A percentile compares a stretch with the other conserved stretches of the same genome.
Evolutionary conservation across 2,888 invertebrate species (phyloP).

Genomic region (Eretmocerus hayati): DNA sequence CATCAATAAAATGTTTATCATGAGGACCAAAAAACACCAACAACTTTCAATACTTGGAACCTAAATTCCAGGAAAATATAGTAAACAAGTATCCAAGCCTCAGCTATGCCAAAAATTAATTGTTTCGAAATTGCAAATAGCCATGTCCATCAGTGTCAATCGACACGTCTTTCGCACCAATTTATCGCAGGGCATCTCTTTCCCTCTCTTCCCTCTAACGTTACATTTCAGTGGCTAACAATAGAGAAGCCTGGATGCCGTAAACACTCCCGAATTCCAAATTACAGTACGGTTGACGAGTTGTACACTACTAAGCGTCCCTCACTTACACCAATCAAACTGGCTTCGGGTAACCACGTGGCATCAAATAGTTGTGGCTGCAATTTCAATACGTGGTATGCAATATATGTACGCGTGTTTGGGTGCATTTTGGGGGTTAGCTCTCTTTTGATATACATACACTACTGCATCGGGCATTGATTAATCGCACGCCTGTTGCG

Average conservation of each 20-base stretch:
- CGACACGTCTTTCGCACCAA: conserved; percentile 11
- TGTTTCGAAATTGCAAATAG: conserved; percentile 19
- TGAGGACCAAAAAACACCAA: too few relatives aligned
- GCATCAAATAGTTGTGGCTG: background rate
- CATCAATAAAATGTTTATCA: too few relatives aligned
- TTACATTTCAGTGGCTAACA: conserved; percentile 3
- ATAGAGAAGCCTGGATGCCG: conserved; percentile 3
- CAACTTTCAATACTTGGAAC: too few relatives aligned
- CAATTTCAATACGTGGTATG: conserved; percentile 5
- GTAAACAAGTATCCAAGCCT: too few relatives aligned
- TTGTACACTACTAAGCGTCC: too few relatives aligned
- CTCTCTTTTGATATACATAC: background rate
- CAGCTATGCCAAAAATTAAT: conserved; percentile 16
- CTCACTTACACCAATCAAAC: too few relatives aligned
- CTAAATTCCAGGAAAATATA: too few relatives aligned
- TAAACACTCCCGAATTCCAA: background rate
- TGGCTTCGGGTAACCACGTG: background rate
- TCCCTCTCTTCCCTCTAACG: background rate
- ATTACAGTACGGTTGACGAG: conserved; percentile 4
- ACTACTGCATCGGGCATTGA: conserved; percentile 43
- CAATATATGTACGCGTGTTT: background rate
- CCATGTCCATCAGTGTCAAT: conserved; percentile 22
- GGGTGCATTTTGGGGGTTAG: conserved; percentile 2
- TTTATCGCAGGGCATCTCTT: too few relatives aligned
- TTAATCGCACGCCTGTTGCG: conserved; percentile 48